Percentiles rank a stretch among this genome's conserved stretches.
Evolutionary conservation across 2,113 vertebrate genomes (phyloP).

Genomic region (Alligator mississippiensis): DNA sequence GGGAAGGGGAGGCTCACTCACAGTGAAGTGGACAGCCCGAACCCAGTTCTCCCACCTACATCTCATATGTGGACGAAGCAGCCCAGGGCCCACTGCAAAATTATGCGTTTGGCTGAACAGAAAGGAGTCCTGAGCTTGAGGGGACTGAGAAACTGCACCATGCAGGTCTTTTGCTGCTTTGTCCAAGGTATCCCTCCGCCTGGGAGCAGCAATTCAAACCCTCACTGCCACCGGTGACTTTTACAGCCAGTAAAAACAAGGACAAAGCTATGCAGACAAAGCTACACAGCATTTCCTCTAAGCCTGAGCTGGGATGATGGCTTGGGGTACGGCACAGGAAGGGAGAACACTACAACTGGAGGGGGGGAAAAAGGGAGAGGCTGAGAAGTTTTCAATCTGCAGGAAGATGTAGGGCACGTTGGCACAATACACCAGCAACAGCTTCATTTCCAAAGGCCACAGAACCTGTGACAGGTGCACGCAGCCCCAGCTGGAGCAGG

Average conservation of each 20-base stretch:
- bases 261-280: slow-evolving; percentile 31
- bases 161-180: not conserved
- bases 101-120: not conserved
- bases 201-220: slow-evolving; percentile 7
- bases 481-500: not conserved
- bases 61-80: not conserved
- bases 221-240: slow-evolving; percentile 38
- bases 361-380: slow-evolving; percentile 16
- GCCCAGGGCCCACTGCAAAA: no score
- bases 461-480: not conserved
- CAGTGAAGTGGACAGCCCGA: not conserved
- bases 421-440: not conserved
- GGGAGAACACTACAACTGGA: slow-evolving; percentile 56
- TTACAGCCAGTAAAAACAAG: slow-evolving; percentile 59
- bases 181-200: not conserved
- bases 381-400: slow-evolving; percentile 51
- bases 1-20: not conserved
- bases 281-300: slow-evolving; percentile 12
- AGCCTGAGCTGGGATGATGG: slow-evolving; percentile 50
- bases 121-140: not conserved
- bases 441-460: not conserved
- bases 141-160: not conserved
- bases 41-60: not conserved
- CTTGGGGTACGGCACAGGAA: slow-evolving; percentile 40
- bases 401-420: slow-evolving; percentile 30